Evolutionary conservation across 2,888 invertebrate genomes (phyloP).

Genomic region (Autographa pulchrina): DNA sequence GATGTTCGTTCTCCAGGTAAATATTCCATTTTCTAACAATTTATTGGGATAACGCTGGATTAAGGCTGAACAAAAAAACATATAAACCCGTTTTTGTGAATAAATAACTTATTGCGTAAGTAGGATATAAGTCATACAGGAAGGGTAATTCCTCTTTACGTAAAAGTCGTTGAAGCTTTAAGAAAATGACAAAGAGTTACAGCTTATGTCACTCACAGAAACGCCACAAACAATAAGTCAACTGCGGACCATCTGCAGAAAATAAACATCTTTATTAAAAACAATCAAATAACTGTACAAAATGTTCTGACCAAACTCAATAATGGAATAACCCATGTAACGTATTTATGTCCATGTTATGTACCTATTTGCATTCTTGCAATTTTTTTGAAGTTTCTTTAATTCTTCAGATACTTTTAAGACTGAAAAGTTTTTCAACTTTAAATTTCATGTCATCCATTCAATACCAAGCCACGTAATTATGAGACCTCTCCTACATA

Average conservation of each 20-base stretch:
- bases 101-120: too few relatives aligned
- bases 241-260: not conserved
- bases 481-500: too few relatives aligned
- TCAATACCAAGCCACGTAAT: too few relatives aligned
- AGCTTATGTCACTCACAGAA: not conserved
- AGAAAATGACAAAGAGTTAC: not conserved
- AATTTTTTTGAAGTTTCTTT: too few relatives aligned
- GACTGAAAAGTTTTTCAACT: too few relatives aligned
- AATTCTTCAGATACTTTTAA: too few relatives aligned
- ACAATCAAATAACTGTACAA: not conserved
- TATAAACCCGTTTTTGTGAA: too few relatives aligned
- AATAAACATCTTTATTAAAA: not conserved
- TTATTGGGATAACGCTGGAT: constrained; percentile 8
- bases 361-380: not conserved
- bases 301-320: not conserved
- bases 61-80: too few relatives aligned
- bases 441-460: too few relatives aligned
- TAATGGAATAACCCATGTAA: not conserved
- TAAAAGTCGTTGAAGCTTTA: not conserved
- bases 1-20: constrained; percentile 64
- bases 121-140: not conserved
- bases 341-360: not conserved
- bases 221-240: not conserved
- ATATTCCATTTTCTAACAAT: not conserved
- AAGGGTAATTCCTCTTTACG: not conserved